These are phyloP conservation scores for Eublepharis macularius DNA, from an alignment of 2,113 vertebrate species.

Conservation along the genomic window DNA sequence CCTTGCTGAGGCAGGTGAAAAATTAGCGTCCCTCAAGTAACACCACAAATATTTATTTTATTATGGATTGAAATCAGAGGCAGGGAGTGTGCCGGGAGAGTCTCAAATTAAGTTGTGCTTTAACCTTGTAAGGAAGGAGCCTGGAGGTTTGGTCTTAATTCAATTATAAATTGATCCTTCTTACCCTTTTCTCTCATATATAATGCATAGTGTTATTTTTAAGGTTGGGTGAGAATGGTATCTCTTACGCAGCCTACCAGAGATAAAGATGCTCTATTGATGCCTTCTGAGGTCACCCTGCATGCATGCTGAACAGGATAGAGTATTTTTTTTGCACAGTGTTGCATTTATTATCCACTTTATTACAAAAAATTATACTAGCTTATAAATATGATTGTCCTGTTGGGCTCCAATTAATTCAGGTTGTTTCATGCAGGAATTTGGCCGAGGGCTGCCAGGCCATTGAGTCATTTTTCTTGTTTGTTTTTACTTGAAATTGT, in stretches of 20 bases:
- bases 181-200: neutral
- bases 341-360: neutral
- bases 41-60: conserved; percentile 8
- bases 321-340: neutral
- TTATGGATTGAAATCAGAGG: conserved; percentile 11
- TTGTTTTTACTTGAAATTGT: neutral
- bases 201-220: conserved; percentile 9
- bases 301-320: neutral
- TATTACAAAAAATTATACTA: neutral
- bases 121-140: conserved; percentile 3
- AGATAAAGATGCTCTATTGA: fast-evolving
- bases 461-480: neutral
- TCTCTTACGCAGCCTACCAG: neutral
- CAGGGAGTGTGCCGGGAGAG: neutral
- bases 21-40: conserved; percentile 1
- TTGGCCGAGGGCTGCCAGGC: neutral
- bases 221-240: neutral
- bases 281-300: neutral
- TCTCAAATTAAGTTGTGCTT: neutral
- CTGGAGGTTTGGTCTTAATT: conserved; percentile 31
- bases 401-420: conserved; percentile 12
- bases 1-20: neutral
- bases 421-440: neutral
- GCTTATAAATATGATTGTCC: neutral
- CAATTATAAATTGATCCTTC: conserved; percentile 1